phyloP scores from a whole-genome alignment of 2,797 vertebrate species.

The Halcyon leucocephala region DNA sequence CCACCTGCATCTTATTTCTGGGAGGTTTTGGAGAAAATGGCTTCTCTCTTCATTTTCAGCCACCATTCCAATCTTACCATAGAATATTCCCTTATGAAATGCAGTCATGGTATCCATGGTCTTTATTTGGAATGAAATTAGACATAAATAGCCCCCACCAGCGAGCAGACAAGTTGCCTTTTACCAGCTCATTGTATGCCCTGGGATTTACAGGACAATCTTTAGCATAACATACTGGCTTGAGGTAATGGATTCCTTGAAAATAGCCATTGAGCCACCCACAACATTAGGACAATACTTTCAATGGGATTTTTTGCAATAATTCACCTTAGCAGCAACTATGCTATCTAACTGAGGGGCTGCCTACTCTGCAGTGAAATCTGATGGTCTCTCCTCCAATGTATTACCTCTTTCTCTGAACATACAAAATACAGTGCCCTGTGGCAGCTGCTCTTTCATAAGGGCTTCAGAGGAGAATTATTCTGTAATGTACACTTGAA shows the following conservation, averaged over 20 bases:
- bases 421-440: rapidly evolving
- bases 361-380: not conserved
- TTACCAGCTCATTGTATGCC: not conserved
- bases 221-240: not conserved
- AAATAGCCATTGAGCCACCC: not conserved
- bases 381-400: not conserved
- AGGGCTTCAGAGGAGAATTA: not conserved
- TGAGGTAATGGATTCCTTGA: not conserved
- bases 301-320: not conserved
- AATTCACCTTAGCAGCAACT: not conserved
- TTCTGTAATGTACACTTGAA: not conserved
- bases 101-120: not conserved
- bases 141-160: not conserved
- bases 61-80: not conserved
- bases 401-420: not conserved
- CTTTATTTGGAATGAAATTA: not conserved
- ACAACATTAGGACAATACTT: not conserved
- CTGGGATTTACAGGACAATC: not conserved
- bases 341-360: not conserved
- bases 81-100: not conserved
- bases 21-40: not conserved
- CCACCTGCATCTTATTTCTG: not conserved
- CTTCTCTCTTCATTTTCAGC: not conserved
- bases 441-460: not conserved
- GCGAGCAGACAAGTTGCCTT: not conserved